These are phyloP conservation scores for Nemurella pictetii DNA, from an alignment of 2,888 invertebrate genomes.

Conservation along the genomic window DNA sequence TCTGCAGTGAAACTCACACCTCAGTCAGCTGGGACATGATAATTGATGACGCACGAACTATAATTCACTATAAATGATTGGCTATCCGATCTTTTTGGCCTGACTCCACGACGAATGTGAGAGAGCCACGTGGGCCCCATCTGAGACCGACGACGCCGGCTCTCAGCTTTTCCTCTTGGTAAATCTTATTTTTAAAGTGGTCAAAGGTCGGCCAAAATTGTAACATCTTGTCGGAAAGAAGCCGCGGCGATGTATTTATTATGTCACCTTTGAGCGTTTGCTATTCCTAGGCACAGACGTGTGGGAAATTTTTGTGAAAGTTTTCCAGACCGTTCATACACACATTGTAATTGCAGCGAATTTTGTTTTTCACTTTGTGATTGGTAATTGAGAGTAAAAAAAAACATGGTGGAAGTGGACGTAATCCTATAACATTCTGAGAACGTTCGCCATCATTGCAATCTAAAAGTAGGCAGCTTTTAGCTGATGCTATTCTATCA, in stretches of 20 bases:
- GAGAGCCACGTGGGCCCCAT: not conserved
- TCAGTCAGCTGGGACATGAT: constrained; percentile 1
- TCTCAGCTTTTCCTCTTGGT: not conserved
- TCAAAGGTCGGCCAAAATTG: not conserved
- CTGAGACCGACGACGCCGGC: not conserved
- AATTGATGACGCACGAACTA: constrained; percentile 6
- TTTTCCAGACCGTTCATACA: not conserved
- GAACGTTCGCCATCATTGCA: not conserved
- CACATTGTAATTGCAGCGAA: not conserved
- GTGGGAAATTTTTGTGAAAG: not conserved
- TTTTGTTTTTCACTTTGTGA: too few species aligned
- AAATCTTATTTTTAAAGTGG: constrained; percentile 5
- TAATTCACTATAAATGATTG: constrained; percentile 31
- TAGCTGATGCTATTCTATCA: too few species aligned
- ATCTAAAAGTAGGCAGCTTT: too few species aligned
- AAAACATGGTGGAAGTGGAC: not conserved
- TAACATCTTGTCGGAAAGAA: not conserved
- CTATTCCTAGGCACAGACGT: not conserved
- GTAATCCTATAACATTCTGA: not conserved
- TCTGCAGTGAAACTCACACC: constrained; percentile 7
- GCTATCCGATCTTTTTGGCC: constrained; percentile 18
- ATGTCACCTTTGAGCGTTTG: not conserved
- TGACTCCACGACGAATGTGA: not conserved
- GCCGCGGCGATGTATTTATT: not conserved
- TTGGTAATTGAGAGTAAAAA: too few species aligned